A percentile compares a stretch with the other conserved stretches of the same genome.
These are phyloP conservation scores for Colostygia pectinataria DNA, from an alignment of 2,888 invertebrate genomes.

Conservation along the genomic window DNA sequence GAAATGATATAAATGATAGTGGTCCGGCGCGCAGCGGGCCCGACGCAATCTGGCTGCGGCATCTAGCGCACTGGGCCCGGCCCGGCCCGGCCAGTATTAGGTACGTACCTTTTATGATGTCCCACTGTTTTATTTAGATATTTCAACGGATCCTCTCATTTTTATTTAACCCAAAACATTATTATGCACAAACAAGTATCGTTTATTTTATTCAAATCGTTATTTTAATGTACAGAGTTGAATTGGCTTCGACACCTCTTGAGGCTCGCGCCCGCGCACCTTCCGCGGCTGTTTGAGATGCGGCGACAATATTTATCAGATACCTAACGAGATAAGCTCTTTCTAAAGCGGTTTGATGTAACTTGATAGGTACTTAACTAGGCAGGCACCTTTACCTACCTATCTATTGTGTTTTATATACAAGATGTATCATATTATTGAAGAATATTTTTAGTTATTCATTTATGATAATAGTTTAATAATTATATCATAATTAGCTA, in stretches of 20 bases:
- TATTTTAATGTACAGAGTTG: slow-evolving; percentile 61
- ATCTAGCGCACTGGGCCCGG: slow-evolving; percentile 57
- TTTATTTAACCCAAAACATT: slow-evolving; percentile 75
- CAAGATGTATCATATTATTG: no score
- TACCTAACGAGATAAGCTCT: slow-evolving; percentile 72
- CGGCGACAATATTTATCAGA: slow-evolving; percentile 74
- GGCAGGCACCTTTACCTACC: slow-evolving; percentile 29
- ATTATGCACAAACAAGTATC: slow-evolving; percentile 77
- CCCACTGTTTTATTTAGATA: slow-evolving; percentile 77
- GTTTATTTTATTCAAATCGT: slow-evolving; percentile 78
- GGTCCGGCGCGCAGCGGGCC: slow-evolving; percentile 47
- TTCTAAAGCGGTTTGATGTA: slow-evolving; percentile 72
- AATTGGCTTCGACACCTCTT: slow-evolving; percentile 71
- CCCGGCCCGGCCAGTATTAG: slow-evolving; percentile 30
- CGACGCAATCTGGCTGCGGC: slow-evolving; percentile 69
- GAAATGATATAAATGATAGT: slow-evolving; percentile 78
- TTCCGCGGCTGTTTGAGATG: slow-evolving; percentile 49
- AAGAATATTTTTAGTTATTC: no score
- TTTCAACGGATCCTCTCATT: slow-evolving; percentile 75
- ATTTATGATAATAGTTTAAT: no score
- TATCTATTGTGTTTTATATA: slow-evolving; percentile 68
- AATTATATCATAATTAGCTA: no score
- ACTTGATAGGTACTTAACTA: slow-evolving; percentile 67
- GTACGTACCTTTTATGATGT: slow-evolving; percentile 68
- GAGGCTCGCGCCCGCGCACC: slow-evolving; percentile 49